Evolutionary conservation across 2,888 invertebrate genomes (phyloP).

Genomic region (Hylaea fasciaria): DNA sequence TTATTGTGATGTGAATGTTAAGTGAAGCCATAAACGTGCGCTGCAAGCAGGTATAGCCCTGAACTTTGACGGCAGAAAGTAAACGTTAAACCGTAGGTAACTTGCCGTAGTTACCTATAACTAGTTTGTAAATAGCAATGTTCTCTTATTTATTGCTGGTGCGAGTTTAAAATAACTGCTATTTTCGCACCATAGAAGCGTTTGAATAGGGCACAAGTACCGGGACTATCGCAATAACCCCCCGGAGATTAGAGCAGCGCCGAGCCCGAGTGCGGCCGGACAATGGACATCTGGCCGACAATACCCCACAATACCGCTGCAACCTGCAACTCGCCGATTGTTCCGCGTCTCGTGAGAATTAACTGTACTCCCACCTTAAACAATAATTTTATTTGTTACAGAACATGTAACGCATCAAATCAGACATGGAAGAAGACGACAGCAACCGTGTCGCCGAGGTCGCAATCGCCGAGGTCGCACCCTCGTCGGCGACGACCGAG

Average conservation of each 20-base stretch:
- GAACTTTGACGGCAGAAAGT: constrained; percentile 51
- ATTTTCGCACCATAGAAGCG: constrained; percentile 21
- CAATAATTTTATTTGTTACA: constrained; percentile 66
- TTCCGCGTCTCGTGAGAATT: constrained; percentile 43
- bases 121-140: constrained; percentile 11
- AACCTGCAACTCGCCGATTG: constrained; percentile 63
- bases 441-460: constrained; percentile 55
- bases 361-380: constrained; percentile 36
- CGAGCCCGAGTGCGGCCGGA: constrained; percentile 54
- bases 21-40: constrained; percentile 57
- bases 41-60: constrained; percentile 45
- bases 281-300: constrained; percentile 59
- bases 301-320: constrained; percentile 60
- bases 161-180: constrained; percentile 21
- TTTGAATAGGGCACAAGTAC: constrained; percentile 55
- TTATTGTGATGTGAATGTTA: constrained; percentile 50
- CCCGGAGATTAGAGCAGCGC: constrained; percentile 61
- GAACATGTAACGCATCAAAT: constrained; percentile 74
- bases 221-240: constrained; percentile 63
- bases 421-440: constrained; percentile 72
- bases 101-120: constrained; percentile 15
- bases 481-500: constrained; percentile 52
- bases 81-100: constrained; percentile 35
- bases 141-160: constrained; percentile 5
- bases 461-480: constrained; percentile 51